Conservation (phyloP, 2,888 invertebrate species). For the Callyntrura guangdongensis region DNA sequence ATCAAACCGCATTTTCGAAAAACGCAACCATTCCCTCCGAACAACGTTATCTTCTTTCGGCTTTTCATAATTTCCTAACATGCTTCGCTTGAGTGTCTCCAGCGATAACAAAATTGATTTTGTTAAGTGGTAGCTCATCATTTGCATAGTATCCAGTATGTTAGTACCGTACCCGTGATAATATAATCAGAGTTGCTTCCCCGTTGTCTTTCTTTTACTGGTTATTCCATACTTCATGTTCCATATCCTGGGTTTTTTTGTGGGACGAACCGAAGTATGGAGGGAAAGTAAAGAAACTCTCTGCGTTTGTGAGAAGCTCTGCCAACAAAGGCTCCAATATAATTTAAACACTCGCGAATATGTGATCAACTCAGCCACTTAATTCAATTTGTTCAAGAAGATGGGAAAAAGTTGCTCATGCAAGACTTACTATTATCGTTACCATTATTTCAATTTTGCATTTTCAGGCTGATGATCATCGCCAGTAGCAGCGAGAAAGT, state of each 20-base stretch:
- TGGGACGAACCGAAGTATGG: too few species aligned
- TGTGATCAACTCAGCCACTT: conserved; percentile 38
- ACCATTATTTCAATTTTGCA: conserved; percentile 27
- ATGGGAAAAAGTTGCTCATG: conserved; percentile 33
- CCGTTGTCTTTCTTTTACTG: too few species aligned
- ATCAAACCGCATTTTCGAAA: too few species aligned
- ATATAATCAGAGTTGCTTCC: too few species aligned
- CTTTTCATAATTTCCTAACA: background rate
- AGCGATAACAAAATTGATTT: background rate
- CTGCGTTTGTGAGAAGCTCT: too few species aligned
- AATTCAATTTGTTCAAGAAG: conserved; percentile 39
- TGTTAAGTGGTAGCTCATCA: background rate
- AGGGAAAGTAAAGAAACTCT: too few species aligned
- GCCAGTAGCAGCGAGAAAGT: background rate
- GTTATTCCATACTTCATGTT: too few species aligned
- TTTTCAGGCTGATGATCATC: background rate
- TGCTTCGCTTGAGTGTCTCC: background rate
- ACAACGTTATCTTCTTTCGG: background rate
- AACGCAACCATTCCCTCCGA: background rate
- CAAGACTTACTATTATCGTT: conserved; percentile 24
- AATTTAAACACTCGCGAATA: background rate
- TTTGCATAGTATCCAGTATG: too few species aligned
- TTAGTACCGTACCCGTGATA: too few species aligned
- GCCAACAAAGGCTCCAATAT: background rate
- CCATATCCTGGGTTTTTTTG: too few species aligned